Evolutionary conservation across 2,797 vertebrate species (phyloP).

Genomic region (Moxostoma hubbsi): DNA sequence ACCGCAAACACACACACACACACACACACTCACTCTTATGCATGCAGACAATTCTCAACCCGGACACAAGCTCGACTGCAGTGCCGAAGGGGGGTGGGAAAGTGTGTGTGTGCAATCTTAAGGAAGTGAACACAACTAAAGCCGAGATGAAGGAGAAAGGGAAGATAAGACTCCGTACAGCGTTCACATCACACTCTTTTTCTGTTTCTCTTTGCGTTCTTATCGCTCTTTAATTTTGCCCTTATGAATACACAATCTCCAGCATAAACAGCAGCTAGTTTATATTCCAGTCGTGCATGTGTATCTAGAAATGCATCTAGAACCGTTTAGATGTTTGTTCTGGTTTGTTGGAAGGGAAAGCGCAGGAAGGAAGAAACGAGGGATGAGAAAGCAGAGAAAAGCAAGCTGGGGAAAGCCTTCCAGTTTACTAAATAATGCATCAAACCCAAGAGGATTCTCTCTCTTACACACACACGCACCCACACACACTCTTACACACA

Average conservation of each 20-base stretch:
- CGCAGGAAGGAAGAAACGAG: neutral
- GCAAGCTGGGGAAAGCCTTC: neutral
- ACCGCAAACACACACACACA: slow-evolving; percentile 19
- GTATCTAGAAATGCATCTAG: neutral
- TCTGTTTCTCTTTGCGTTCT: slow-evolving; percentile 3
- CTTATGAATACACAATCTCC: slow-evolving; percentile 19
- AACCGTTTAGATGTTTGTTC: neutral
- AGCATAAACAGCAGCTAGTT: slow-evolving; percentile 12
- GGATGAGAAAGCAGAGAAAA: neutral
- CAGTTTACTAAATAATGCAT: slow-evolving; percentile 25
- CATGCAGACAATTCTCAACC: neutral
- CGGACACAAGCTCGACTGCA: neutral
- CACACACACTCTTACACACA: neutral
- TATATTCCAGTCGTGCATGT: slow-evolving; percentile 9
- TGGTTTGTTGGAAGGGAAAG: neutral
- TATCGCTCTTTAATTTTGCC: slow-evolving; percentile 16
- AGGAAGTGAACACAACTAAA: neutral
- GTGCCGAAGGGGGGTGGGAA: neutral
- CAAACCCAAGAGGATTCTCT: neutral
- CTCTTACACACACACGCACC: slow-evolving; percentile 4
- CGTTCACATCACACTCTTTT: too few relatives aligned
- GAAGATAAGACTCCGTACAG: neutral
- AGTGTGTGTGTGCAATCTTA: neutral
- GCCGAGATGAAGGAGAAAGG: neutral
- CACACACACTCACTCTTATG: too few relatives aligned